These are phyloP conservation scores for Anolis apletophallus DNA, from an alignment of 2,797 vertebrate species.

Conservation along the genomic window DNA sequence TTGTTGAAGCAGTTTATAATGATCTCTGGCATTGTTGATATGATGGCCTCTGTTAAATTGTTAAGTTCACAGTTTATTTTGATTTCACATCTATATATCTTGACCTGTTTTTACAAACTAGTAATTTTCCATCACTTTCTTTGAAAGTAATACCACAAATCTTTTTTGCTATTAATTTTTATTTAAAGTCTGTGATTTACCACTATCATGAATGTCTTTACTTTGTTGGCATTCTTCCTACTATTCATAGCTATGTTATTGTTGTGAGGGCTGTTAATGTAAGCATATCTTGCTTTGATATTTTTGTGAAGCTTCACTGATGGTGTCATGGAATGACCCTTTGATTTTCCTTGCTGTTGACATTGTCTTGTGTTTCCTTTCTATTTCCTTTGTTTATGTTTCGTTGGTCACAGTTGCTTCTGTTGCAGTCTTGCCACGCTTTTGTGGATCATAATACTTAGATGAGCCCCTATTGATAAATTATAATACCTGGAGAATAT, in stretches of 20 bases:
- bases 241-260: neutral
- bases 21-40: neutral
- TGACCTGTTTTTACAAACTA: neutral
- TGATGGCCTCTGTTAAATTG: neutral
- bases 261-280: neutral
- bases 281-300: neutral
- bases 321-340: neutral
- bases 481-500: neutral
- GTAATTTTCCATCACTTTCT: constrained; percentile 9
- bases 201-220: neutral
- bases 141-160: neutral
- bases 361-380: neutral
- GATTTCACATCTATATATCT: neutral
- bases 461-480: neutral
- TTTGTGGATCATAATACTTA: neutral
- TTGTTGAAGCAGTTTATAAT: neutral
- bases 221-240: neutral
- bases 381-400: neutral
- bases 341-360: constrained; percentile 6
- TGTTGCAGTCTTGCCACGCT: neutral
- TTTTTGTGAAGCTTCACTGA: neutral
- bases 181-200: neutral
- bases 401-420: neutral
- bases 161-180: neutral
- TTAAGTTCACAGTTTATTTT: neutral